phyloP scores from a whole-genome alignment of 2,797 vertebrate genomes.

The Aphelocoma californica region DNA sequence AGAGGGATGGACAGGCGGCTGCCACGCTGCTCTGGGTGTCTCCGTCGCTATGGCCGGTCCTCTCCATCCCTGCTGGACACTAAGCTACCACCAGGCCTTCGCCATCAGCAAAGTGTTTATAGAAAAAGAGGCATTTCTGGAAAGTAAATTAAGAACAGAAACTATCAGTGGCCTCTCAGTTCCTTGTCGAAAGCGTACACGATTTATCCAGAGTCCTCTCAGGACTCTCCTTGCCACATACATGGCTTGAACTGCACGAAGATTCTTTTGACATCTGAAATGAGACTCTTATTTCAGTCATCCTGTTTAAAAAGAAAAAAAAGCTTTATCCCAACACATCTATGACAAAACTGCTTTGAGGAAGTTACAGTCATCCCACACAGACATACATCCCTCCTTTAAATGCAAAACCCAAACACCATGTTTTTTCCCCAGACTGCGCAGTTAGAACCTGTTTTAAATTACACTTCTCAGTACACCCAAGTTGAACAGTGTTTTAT shows the following conservation, averaged over 20 bases:
- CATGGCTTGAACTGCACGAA: background rate
- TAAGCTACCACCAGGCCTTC: rapidly evolving
- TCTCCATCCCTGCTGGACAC: rapidly evolving
- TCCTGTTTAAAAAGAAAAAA: background rate
- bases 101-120: background rate
- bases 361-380: background rate
- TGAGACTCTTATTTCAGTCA: background rate
- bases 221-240: background rate
- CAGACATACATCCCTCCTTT: background rate
- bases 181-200: rapidly evolving
- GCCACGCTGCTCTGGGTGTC: rapidly evolving
- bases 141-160: background rate
- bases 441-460: background rate
- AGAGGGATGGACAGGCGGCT: rapidly evolving
- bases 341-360: background rate
- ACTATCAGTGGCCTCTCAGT: background rate
- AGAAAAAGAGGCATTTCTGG: background rate
- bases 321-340: background rate
- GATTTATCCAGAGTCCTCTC: rapidly evolving
- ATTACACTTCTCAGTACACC: background rate
- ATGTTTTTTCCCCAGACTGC: background rate
- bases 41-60: rapidly evolving
- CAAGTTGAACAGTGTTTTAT: background rate
- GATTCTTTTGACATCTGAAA: background rate
- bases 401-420: background rate